Evolutionary conservation across 1,140 invertebrate species (phyloP).

Genomic region (Pachypsylla venusta): DNA sequence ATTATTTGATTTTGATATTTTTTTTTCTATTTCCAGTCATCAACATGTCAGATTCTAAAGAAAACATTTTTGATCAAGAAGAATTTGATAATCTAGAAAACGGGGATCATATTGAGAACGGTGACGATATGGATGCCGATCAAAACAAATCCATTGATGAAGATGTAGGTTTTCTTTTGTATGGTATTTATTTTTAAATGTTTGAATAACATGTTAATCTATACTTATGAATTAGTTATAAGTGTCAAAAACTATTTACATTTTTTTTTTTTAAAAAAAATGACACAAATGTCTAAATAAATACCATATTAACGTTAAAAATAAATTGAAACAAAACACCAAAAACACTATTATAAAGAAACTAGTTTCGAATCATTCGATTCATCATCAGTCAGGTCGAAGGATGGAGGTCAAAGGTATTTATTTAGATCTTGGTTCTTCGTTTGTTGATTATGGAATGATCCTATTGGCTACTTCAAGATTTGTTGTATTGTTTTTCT

Average conservation of each 20-base stretch:
- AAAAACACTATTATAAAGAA: background rate
- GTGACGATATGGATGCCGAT: slow-evolving; percentile 1
- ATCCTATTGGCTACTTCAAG: too few species aligned
- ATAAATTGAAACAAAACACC: background rate
- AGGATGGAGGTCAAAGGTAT: too few species aligned
- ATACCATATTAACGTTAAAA: background rate
- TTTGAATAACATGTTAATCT: background rate
- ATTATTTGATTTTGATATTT: too few species aligned
- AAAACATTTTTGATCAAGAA: background rate
- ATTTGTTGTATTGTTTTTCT: too few species aligned
- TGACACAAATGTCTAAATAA: background rate
- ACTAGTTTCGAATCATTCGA: too few species aligned
- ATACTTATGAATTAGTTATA: too few species aligned
- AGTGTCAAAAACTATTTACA: too few species aligned
- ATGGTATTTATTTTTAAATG: background rate
- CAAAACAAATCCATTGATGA: background rate
- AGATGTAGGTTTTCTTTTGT: background rate
- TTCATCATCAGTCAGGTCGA: too few species aligned
- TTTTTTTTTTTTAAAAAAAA: too few species aligned
- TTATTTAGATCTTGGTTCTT: too few species aligned
- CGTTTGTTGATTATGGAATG: too few species aligned
- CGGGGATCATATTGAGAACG: background rate
- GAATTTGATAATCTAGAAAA: background rate
- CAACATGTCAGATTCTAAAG: background rate
- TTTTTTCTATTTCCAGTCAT: background rate